Base-by-base conservation (phyloP, 2,888 invertebrate genomes). In the Phlogophora meticulosa region DNA sequence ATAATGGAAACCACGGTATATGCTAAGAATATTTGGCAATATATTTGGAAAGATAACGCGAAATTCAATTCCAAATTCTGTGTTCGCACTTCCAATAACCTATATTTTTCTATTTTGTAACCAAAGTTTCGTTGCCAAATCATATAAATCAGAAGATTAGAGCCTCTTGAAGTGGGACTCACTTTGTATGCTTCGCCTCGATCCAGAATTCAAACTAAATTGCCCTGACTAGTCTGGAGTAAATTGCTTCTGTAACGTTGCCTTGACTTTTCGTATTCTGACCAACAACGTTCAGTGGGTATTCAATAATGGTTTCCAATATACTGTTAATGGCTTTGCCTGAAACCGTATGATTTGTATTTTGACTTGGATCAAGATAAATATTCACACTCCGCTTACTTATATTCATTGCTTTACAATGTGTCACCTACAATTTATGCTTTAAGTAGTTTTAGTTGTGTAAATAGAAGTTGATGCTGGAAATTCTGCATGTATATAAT, bases 181-280 rank as follows among this genome's bases (percentile, higher is more conserved):
- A 24, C 48, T 58, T 43, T 56, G 36, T 46, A 51, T 59, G n/a
- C 22, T n/a, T 56, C 15, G 36, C 4, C n/a, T 63, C 45, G 34
- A 62, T 52, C 28, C 22, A 43, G 43, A 59, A 46, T 53, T 60
- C 28, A n/a, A 42, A 63, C 62, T 51, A 67, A 70, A 70, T 76
- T 56, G 62, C 24, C 34, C 22, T 42, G 42, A 45, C 49, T 38
- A 62, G 45, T 10, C 42, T 59, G 17, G 36, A 63, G 68, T 68
- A 60, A 60, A 57, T 72, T 63, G 51, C 38, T 45, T 24, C 24
- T n/a, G 22, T 40, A 40, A 43, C 20, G 9, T 56, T 52, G 60
- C 9, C 24, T 59, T 43, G 17, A 15, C 9, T 48, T 60, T 68
- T 57, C 32, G 34, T 53, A 51, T 77, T 56, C 48, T 52, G 43